Evolutionary conservation across 2,888 invertebrate genomes (phyloP), one percentile per base, ranked within the genome.

Genomic region (Rhimphoctona megacephalus): DNA sequence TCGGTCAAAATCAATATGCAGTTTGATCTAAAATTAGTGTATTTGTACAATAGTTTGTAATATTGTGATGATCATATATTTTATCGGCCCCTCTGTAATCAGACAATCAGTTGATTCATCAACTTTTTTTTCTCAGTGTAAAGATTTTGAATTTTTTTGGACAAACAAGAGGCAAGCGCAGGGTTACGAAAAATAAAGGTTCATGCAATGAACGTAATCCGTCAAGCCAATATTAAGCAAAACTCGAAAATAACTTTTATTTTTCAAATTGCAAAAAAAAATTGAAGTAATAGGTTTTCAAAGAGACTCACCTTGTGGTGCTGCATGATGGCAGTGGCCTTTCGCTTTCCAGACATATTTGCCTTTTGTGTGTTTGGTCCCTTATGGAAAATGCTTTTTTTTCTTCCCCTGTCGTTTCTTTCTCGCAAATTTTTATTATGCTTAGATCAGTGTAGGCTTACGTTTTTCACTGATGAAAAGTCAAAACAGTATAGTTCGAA

Each of bases 291-390:
- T 43, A 11, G 36, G 9, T 30, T 19, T 25, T 25, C 30, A 25
- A 85, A 85, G 79, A 78, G 89, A 92, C 94, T 94, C 92, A 94
- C 94, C 94, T 94, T 94, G 92, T 94, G 94, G 95, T 97, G 97
- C 95, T 97, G 97, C 92, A 97, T 96, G 93, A 97, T 95, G 91
- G 96, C 96, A 91, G 96, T 96, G 93, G 96, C 96, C 95, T 97
- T 97, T 94, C 96, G 96, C 95, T 97, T 97, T 90, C 97, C 97
- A 90, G 97, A 96, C 97, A 97, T 96, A 91, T 92, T 94, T 91
- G 90, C 90, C 73, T 33, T 46, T 81, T 22, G 54, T 49, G 57
- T 30, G 25, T 72, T 52, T 89, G 91, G 93, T 93, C 92, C 84
- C 85, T 83, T 85, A 84, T 84, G 83, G 79, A 86, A 85, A 85